Base-by-base conservation (phyloP, 23 tunicate genomes). In the Phallusia fumigata region DNA sequence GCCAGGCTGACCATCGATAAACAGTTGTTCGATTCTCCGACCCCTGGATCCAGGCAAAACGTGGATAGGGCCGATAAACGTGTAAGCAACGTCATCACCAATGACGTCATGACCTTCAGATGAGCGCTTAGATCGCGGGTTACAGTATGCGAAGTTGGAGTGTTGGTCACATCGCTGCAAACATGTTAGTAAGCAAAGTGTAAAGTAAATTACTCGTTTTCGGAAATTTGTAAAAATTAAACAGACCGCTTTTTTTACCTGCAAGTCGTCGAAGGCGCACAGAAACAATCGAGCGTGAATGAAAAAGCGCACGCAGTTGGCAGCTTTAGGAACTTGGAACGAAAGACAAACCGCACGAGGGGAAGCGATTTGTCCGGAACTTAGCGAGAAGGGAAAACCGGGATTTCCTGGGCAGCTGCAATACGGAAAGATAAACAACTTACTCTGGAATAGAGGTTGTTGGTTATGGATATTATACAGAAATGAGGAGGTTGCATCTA, bases 331-430 rank as follows among this genome's bases (percentile, higher is more conserved):
- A 77, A 77, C 52, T 36, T 77, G 80, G 30, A 77, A 77, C 0
- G 80, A 77, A 13, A 77, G 31, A 26, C 80, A 77, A 44, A 45
- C 52, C 50, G 80, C 1, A 30, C 8, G 33, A 26, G 80, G 33
- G 80, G 44, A 33, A 77, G 33, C 30, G 19, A 45, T 77, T 36
- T 36, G 44, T 36, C 80, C 80, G 53, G 80, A 33, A 28, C 30
- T 36, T 10, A 77, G 1, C 33, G 53, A 36, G 28, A 44, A 26
- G 0, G 53, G 26, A 19, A 77, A 33, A 40, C 80, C 80, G 26
- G 80, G 50, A 26, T 40, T 45, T 19, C 19, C 26, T 77, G 80
- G 53, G 35, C 80, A 77, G 10, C 80, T 77, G 80, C 52, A 74
- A 74, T 31, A 74, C 5, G 10, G 5, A 40, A 3, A 40, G 10